A percentile compares a stretch with the other conserved stretches of the same genome.
Conservation (phyloP, 2,888 invertebrate genomes). For the Parthenolecanium corni region DNA sequence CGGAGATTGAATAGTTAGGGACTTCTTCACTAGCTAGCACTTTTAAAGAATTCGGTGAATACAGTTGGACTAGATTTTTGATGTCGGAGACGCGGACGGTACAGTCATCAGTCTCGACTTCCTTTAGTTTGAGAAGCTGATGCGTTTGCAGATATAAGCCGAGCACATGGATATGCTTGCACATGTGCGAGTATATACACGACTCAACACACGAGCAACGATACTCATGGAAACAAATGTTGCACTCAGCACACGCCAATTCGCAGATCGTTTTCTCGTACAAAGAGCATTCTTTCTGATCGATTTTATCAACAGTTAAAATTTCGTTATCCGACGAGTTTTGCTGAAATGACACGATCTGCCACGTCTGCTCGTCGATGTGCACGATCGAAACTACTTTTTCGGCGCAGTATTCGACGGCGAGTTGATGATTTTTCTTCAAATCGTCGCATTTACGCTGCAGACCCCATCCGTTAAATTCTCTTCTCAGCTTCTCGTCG, state of each 20-base stretch:
- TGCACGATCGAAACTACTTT: neutral
- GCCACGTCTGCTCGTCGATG: neutral
- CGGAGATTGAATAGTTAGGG: too few species aligned
- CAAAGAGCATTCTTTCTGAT: neutral
- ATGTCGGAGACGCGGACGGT: too few species aligned
- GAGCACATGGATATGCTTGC: neutral
- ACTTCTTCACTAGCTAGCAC: too few species aligned
- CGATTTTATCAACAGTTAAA: neutral
- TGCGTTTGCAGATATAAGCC: neutral
- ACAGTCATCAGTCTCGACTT: too few species aligned
- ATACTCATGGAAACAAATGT: neutral
- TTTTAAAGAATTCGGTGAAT: too few species aligned
- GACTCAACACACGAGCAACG: neutral
- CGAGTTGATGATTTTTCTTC: neutral
- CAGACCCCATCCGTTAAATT: neutral
- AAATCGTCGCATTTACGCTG: neutral
- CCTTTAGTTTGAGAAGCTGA: too few species aligned
- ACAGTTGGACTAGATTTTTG: too few species aligned
- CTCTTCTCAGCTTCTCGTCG: too few species aligned
- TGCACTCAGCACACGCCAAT: neutral
- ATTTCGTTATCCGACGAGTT: too few species aligned
- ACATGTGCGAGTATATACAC: neutral
- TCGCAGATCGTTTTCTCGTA: neutral
- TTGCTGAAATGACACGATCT: neutral
- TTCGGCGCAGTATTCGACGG: neutral